These are phyloP conservation scores for Helobdella robusta DNA, from an alignment of 2,888 invertebrate species.

Conservation along the genomic window DNA sequence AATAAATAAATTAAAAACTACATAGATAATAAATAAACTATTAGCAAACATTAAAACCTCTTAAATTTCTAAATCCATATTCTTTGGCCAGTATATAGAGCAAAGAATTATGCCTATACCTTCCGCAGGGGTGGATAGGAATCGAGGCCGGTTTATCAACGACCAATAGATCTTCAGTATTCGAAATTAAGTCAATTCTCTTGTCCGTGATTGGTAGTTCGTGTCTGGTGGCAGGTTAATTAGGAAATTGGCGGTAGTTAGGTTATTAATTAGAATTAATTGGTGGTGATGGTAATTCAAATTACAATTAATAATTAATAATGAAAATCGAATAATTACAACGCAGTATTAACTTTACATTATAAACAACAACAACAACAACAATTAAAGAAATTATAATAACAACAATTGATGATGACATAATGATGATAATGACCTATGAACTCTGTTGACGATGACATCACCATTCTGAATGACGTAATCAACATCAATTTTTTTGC, in stretches of 20 bases:
- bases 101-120: conserved; percentile 93
- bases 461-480: conserved; percentile 87
- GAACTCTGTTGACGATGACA: conserved; percentile 75
- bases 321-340: no score
- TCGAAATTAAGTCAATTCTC: conserved; percentile 82
- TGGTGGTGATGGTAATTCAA: neutral
- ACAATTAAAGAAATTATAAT: neutral
- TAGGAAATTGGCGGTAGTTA: neutral
- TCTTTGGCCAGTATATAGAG: conserved; percentile 92
- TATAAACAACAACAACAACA: neutral
- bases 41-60: conserved; percentile 19
- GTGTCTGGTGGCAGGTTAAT: conserved; percentile 58
- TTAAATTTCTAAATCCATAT: conserved; percentile 66
- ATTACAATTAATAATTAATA: neutral
- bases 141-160: conserved; percentile 99
- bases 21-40: neutral
- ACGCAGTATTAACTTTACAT: no score
- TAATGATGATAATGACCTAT: conserved; percentile 56
- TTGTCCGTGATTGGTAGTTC: conserved; percentile 95
- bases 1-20: conserved; percentile 5
- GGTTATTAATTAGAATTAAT: neutral
- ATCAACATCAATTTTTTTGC: conserved; percentile 57
- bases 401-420: neutral
- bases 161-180: conserved; percentile 97
- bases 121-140: conserved; percentile 94